Conservation (phyloP, 2,797 vertebrate species). For the Enteromius paludinosus region DNA sequence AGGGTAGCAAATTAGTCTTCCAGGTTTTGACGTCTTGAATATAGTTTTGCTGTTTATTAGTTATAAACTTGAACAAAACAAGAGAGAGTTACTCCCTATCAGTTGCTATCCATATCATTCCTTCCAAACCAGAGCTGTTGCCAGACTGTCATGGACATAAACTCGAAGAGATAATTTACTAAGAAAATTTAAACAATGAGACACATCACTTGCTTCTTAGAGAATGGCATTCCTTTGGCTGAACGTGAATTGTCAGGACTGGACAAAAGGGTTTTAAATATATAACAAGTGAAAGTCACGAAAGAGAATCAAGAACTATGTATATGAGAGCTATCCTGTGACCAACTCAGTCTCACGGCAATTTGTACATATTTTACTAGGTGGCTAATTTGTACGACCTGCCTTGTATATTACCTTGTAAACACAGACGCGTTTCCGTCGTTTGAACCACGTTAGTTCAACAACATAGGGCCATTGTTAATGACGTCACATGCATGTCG, state of each 20-base stretch:
- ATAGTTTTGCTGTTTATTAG: background rate
- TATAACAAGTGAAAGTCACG: slow-evolving; percentile 17
- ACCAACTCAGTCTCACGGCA: too few species aligned
- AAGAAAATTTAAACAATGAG: slow-evolving; percentile 37
- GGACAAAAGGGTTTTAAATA: slow-evolving; percentile 8
- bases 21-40: background rate
- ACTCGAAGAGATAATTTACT: slow-evolving; percentile 34
- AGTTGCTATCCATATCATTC: background rate
- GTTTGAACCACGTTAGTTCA: too few species aligned
- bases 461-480: too few species aligned
- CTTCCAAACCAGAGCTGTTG: slow-evolving; percentile 36
- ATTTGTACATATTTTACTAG: too few species aligned
- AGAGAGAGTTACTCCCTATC: slow-evolving; percentile 16
- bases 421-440: too few species aligned
- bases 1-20: background rate
- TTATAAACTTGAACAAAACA: slow-evolving; percentile 47
- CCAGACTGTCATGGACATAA: slow-evolving; percentile 6
- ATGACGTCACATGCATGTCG: too few species aligned
- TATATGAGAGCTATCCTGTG: too few species aligned
- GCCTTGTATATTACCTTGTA: too few species aligned
- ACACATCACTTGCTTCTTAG: slow-evolving; percentile 10
- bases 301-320: background rate
- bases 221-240: slow-evolving; percentile 17
- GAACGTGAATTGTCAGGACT: slow-evolving; percentile 27
- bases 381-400: too few species aligned